Evolutionary conservation across 2,113 vertebrate genomes (phyloP).

Genomic region (Actenoides lindsayi): DNA sequence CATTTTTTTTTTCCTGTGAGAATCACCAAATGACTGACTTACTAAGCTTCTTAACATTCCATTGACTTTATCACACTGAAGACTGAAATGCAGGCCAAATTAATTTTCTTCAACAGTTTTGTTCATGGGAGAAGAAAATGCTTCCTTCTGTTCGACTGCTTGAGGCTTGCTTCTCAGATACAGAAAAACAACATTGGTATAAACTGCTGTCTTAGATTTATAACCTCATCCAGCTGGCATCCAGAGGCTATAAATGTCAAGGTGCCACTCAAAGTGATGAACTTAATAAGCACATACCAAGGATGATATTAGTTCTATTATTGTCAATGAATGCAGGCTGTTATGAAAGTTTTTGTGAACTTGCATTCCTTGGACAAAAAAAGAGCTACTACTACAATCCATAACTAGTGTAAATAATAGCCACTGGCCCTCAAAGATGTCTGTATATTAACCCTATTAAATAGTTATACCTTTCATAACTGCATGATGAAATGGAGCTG

Average conservation of each 20-base stretch:
- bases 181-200: background rate
- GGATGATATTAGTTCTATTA: background rate
- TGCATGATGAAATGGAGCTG: background rate
- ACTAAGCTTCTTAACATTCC: constrained; percentile 12
- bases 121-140: constrained; percentile 15
- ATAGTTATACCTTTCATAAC: background rate
- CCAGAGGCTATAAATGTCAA: constrained; percentile 32
- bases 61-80: background rate
- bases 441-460: background rate
- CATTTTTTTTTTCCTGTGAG: background rate
- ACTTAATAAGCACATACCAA: constrained; percentile 30
- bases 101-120: constrained; percentile 15
- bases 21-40: background rate
- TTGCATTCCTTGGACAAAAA: background rate
- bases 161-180: background rate
- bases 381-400: background rate
- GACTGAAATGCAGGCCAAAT: constrained; percentile 1
- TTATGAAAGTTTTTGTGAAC: background rate
- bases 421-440: background rate
- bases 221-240: background rate
- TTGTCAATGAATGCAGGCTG: background rate
- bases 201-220: background rate
- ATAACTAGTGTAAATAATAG: background rate
- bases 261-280: constrained; percentile 40
- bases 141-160: background rate